phyloP scores from a whole-genome alignment of 53 echinoderm and acorn worm species.

The Temnopleurus reevesii region DNA sequence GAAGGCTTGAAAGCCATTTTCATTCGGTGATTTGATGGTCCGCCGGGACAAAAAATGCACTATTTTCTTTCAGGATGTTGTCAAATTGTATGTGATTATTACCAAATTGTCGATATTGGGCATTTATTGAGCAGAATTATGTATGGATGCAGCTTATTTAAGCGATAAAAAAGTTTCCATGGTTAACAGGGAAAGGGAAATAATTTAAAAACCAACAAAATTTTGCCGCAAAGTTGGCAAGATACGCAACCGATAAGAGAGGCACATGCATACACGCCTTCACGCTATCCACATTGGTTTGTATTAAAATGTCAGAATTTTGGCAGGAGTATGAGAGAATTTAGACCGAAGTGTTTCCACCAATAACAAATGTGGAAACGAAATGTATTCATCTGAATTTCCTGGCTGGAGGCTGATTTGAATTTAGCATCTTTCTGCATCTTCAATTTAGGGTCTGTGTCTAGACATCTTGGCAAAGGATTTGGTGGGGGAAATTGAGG shows the following conservation, averaged over 20 bases:
- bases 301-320: not conserved
- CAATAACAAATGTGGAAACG: not conserved
- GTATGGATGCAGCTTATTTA: not conserved
- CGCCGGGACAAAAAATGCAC: too few relatives aligned
- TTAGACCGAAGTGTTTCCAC: not conserved
- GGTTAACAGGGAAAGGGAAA: slow-evolving; percentile 14
- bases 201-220: not conserved
- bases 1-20: too few relatives aligned
- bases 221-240: slow-evolving; percentile 34
- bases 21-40: too few relatives aligned
- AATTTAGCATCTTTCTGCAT: not conserved
- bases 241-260: not conserved
- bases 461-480: slow-evolving; percentile 20
- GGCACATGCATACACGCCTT: not conserved
- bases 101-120: not conserved
- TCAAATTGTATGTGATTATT: not conserved
- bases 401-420: not conserved
- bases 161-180: not conserved
- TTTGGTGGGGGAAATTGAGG: not conserved
- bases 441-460: not conserved
- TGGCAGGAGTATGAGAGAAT: not conserved
- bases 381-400: slow-evolving; percentile 39
- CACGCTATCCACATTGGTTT: not conserved
- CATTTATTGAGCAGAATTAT: slow-evolving; percentile 2
- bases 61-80: not conserved